phyloP scores from a whole-genome alignment of 1,140 invertebrate genomes.

The Stenopsyche tienmushanensis region DNA sequence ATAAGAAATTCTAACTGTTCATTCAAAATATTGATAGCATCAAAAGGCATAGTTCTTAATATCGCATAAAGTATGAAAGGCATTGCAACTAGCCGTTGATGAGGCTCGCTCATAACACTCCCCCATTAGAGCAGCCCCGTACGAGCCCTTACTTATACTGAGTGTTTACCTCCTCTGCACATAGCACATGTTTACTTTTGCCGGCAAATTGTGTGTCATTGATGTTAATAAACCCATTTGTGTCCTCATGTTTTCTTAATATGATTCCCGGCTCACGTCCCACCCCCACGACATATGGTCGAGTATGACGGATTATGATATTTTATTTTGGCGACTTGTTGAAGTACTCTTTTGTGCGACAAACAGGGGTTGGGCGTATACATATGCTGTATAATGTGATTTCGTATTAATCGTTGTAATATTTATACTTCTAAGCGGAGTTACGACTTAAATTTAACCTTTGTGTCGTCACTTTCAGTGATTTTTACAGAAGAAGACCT shows the following conservation, averaged over 20 bases:
- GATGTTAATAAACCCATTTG: slow-evolving; percentile 38
- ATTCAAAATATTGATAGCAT: too few species aligned
- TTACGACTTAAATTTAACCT: too few species aligned
- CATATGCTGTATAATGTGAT: background rate
- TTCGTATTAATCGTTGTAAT: too few species aligned
- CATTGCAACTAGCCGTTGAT: too few species aligned
- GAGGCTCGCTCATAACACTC: background rate
- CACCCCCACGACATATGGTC: slow-evolving; percentile 23
- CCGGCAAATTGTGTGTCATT: slow-evolving; percentile 37
- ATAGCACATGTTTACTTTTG: slow-evolving; percentile 37
- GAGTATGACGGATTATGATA: slow-evolving; percentile 39
- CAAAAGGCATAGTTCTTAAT: too few species aligned
- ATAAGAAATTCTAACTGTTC: too few species aligned
- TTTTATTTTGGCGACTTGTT: slow-evolving; percentile 19
- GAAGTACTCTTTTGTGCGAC: background rate
- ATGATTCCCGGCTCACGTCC: slow-evolving; percentile 17
- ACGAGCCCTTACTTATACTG: background rate
- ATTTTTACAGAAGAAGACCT: too few species aligned
- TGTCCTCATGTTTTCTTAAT: slow-evolving; percentile 32
- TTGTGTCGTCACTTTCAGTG: too few species aligned
- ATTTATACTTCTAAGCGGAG: too few species aligned
- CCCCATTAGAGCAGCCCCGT: slow-evolving; percentile 8
- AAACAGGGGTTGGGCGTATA: slow-evolving; percentile 25
- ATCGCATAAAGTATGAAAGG: too few species aligned
- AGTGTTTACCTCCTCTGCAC: slow-evolving; percentile 16